These are phyloP conservation scores for Micoletzkya japonica DNA, from an alignment of 2,888 invertebrate genomes.

Conservation along the genomic window DNA sequence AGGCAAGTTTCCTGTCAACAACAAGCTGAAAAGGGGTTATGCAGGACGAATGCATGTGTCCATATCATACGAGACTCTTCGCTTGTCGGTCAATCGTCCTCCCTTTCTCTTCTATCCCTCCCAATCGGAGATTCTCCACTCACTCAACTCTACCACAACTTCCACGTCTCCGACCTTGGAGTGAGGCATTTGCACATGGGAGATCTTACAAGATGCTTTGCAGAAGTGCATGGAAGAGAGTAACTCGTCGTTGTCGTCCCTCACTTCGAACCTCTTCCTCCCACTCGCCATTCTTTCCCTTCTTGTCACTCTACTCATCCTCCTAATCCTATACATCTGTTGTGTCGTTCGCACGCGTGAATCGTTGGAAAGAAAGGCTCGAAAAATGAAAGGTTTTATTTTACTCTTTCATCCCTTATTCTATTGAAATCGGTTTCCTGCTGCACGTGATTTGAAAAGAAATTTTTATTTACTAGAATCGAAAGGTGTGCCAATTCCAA, in stretches of 20 bases:
- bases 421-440: not conserved
- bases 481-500: no score
- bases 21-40: not conserved
- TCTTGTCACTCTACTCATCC: constrained; percentile 10
- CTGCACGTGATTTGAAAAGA: no score
- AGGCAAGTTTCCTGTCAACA: not conserved
- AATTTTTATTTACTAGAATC: no score
- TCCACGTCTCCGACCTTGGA: constrained; percentile 11
- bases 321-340: constrained; percentile 9
- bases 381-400: not conserved
- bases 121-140: constrained; percentile 14
- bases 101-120: constrained; percentile 10
- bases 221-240: no score
- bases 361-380: not conserved
- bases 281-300: constrained; percentile 7
- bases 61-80: not conserved
- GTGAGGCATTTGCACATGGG: not conserved
- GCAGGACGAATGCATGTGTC: constrained; percentile 2
- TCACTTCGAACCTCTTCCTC: constrained; percentile 14
- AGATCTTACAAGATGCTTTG: no score
- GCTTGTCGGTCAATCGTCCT: constrained; percentile 11
- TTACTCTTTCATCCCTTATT: not conserved
- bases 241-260: constrained; percentile 6
- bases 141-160: constrained; percentile 16
- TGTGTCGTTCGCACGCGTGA: constrained; percentile 1